Base-by-base conservation (phyloP, 2,888 invertebrate species). In the Protonemura montana region DNA sequence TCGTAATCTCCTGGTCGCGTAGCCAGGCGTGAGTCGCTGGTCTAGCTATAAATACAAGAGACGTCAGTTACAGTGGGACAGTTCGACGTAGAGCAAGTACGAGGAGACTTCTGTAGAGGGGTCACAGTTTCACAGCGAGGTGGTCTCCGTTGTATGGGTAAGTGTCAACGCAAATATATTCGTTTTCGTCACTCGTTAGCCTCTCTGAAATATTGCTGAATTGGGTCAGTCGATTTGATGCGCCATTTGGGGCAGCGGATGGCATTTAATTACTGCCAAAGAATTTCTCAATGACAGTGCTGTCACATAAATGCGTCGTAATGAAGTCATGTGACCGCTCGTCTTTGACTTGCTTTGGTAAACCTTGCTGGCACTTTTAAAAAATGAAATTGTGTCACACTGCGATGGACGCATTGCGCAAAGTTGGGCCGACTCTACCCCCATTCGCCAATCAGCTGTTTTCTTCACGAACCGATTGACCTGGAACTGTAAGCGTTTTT, bases 131-230 rank as follows among this genome's bases (percentile, higher is more conserved):
- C 81, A 78, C 86, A 85, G 86, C 78, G 85, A 87, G 87, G 87
- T 87, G 87, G 87, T 87, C 77, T 28, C 29, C 87, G 80, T 87
- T 87, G 87, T 87, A 87, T 87, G 87, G 87, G 87, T 87, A 86
- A 87, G 87, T 85, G 30, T 30, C 28, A 29, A 28, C 30, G 21
- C 30, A 25, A 21, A 21, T 35, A 6, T 35, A 35, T 35, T 35
- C 35, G 35, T 10, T 35, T 3, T 6, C 35, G 35, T 35, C 35
- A 35, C 35, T 35, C 3, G 35, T 10, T 35, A 35, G 35, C 35
- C 35, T 35, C 10, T 3, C 35, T 35, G 35, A 35, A 35, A 35
- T 10, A 10, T 16, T 13, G 6, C 27, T 2, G 27, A 28, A 27
- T 78, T 3, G 29, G 27, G 27, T 78, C 29, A 78, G 2, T 27